Percentiles rank a stretch among this genome's conserved stretches.
These are phyloP conservation scores for Xenentodon cancila DNA, from an alignment of 2,797 vertebrate species.

Conservation along the genomic window DNA sequence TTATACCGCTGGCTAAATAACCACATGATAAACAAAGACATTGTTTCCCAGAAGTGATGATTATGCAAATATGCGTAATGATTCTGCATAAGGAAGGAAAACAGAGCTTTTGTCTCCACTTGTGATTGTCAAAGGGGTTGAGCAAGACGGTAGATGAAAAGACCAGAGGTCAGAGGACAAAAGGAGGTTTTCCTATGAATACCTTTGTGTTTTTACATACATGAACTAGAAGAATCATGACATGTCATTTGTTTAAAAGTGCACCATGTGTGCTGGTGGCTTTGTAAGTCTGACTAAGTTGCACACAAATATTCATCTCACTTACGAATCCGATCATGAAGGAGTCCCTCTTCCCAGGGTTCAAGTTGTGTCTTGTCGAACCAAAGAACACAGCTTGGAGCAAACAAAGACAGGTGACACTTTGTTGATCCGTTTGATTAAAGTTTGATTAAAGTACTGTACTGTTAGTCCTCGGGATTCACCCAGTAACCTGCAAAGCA, in stretches of 20 bases:
- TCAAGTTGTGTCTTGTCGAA: not conserved
- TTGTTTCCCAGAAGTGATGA: slow-evolving; percentile 21
- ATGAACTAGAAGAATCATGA: too few relatives aligned
- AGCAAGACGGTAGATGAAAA: not conserved
- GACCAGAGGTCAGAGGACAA: not conserved
- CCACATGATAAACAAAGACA: slow-evolving; percentile 16
- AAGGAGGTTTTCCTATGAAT: too few relatives aligned
- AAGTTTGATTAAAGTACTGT: too few relatives aligned
- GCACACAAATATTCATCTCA: too few relatives aligned
- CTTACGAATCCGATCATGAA: not conserved
- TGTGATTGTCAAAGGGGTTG: slow-evolving; percentile 7
- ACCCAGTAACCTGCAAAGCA: not conserved
- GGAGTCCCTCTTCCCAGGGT: not conserved
- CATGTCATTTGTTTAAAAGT: too few relatives aligned
- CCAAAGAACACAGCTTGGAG: not conserved
- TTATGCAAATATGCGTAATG: slow-evolving; percentile 39
- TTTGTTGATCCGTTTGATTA: not conserved
- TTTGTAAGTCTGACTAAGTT: too few relatives aligned
- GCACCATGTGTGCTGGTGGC: too few relatives aligned
- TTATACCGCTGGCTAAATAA: slow-evolving; percentile 16
- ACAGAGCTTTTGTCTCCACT: not conserved
- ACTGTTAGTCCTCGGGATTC: not conserved
- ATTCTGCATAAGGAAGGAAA: not conserved
- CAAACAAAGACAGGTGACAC: not conserved
- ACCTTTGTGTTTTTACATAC: too few relatives aligned